These are phyloP conservation scores for Sebastes itinus DNA, from an alignment of 2,797 vertebrate species.

Conservation along the genomic window DNA sequence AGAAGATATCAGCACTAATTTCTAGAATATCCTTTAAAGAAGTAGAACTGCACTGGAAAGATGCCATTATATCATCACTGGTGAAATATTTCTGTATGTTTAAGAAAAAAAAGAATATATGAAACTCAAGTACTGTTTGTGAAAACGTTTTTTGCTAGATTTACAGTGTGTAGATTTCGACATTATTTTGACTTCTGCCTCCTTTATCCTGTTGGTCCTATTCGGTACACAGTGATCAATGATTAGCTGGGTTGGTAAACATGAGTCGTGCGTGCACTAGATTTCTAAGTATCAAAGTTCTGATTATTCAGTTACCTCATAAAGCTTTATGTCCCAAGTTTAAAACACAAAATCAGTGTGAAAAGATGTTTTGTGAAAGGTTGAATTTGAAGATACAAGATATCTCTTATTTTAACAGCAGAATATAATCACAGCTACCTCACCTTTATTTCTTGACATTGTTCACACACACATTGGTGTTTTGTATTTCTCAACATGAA, in stretches of 20 bases:
- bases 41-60: background rate
- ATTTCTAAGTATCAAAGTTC: constrained; percentile 1
- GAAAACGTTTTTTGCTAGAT: background rate
- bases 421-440: background rate
- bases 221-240: background rate
- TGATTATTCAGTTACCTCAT: background rate
- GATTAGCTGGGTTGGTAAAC: background rate
- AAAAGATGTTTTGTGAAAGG: background rate
- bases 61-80: background rate
- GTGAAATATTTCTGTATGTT: background rate
- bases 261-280: background rate
- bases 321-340: background rate
- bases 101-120: background rate
- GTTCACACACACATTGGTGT: background rate
- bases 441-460: background rate
- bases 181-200: background rate
- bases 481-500: constrained; percentile 21
- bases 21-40: background rate
- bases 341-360: background rate
- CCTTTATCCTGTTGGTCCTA: background rate
- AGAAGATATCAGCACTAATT: background rate
- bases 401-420: background rate
- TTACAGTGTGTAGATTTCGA: background rate
- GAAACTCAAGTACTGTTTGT: background rate
- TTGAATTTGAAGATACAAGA: background rate